Evolutionary conservation across 1,140 invertebrate genomes (phyloP).

Genomic region (Galleria mellonella): DNA sequence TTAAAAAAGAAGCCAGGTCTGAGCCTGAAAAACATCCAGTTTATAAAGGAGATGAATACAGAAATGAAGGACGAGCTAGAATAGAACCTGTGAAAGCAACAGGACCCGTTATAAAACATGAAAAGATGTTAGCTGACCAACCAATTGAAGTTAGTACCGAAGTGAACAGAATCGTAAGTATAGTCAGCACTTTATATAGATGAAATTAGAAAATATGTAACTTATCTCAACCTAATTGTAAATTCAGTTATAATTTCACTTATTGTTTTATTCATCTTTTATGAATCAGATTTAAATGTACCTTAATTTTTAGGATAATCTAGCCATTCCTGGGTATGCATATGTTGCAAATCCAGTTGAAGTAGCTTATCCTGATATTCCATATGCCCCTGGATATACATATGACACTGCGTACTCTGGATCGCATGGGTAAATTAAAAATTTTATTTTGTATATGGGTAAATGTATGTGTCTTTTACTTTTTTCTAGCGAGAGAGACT

Average conservation of each 20-base stretch:
- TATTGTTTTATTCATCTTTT: too few species aligned
- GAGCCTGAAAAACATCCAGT: slow-evolving; percentile 39
- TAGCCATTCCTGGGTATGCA: slow-evolving; percentile 24
- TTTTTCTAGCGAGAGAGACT: too few species aligned
- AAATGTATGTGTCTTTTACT: too few species aligned
- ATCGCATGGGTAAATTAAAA: slow-evolving; percentile 28
- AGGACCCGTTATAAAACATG: slow-evolving; percentile 38
- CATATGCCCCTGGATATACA: slow-evolving; percentile 53
- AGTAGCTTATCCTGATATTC: slow-evolving; percentile 55
- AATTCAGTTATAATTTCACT: too few species aligned
- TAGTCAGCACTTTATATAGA: too few species aligned
- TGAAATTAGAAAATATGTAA: too few species aligned
- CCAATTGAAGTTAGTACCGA: slow-evolving; percentile 25
- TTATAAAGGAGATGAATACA: slow-evolving; percentile 37
- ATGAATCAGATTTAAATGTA: too few species aligned
- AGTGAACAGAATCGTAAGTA: slow-evolving; percentile 49
- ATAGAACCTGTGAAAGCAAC: slow-evolving; percentile 39
- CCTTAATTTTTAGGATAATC: slow-evolving; percentile 40
- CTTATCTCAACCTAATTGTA: too few species aligned
- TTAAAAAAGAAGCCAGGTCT: slow-evolving; percentile 27
- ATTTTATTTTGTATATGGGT: slow-evolving; percentile 1
- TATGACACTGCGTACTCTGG: slow-evolving; percentile 37
- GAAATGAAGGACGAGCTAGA: slow-evolving; percentile 31
- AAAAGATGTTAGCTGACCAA: slow-evolving; percentile 51
- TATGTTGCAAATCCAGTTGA: slow-evolving; percentile 32